A percentile compares a stretch with the other conserved stretches of the same genome.
Evolutionary conservation across 2,797 vertebrate genomes (phyloP).

Genomic region (Melanotaenia maccullochi): DNA sequence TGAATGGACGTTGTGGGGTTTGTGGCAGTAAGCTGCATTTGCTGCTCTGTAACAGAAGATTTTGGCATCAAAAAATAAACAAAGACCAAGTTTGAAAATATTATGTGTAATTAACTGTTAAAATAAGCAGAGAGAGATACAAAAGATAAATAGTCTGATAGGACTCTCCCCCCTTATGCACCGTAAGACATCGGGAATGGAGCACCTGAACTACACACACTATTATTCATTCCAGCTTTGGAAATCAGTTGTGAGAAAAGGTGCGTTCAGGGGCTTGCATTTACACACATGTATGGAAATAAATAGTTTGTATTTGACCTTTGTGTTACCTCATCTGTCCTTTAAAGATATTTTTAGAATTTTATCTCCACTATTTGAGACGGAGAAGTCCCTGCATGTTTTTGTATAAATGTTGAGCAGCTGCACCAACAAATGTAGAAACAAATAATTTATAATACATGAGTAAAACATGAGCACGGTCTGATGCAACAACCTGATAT

Average conservation of each 20-base stretch:
- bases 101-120: background rate
- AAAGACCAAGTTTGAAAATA: background rate
- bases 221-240: background rate
- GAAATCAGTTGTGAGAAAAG: background rate
- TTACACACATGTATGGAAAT: background rate
- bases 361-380: background rate
- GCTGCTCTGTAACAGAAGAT: background rate
- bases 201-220: background rate
- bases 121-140: background rate
- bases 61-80: background rate
- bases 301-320: background rate
- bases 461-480: constrained; percentile 34
- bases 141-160: no score
- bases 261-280: background rate
- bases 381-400: background rate
- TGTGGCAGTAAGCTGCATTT: background rate
- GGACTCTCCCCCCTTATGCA: background rate
- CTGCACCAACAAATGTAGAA: constrained; percentile 35
- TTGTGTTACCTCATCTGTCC: background rate
- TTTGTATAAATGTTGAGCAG: constrained; percentile 26
- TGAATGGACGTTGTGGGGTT: background rate
- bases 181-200: background rate
- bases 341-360: background rate
- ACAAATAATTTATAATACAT: constrained; percentile 47
- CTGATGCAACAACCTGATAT: constrained; percentile 36